Percentiles rank a stretch among this genome's conserved stretches.
phyloP scores from a whole-genome alignment of 1,140 invertebrate genomes.

The Caenorhabditis inopinata region DNA sequence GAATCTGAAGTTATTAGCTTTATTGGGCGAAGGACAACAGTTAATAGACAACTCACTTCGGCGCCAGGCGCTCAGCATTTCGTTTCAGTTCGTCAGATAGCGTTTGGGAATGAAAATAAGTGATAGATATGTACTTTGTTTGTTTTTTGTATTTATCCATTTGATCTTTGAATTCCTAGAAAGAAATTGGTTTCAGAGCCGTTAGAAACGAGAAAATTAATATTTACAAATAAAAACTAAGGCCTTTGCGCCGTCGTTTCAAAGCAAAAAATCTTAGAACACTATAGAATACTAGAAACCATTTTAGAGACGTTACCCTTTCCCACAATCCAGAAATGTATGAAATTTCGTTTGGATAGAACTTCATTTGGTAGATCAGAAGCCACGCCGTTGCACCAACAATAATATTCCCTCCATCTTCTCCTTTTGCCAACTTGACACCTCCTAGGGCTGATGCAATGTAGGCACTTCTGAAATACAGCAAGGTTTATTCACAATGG shows the following conservation, averaged over 20 bases:
- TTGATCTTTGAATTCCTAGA: constrained; percentile 59
- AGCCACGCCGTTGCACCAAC: constrained; percentile 62
- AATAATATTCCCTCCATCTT: constrained; percentile 57
- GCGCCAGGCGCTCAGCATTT: constrained; percentile 61
- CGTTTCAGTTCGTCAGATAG: constrained; percentile 62
- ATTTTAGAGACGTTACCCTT: constrained; percentile 36
- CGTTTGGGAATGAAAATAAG: constrained; percentile 60
- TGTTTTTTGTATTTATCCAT: constrained; percentile 55
- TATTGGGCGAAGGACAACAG: no score
- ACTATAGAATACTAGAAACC: constrained; percentile 44
- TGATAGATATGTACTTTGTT: constrained; percentile 58
- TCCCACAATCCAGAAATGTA: constrained; percentile 53
- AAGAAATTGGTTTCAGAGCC: no score
- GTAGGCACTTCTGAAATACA: constrained; percentile 55
- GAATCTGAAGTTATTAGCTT: no score
- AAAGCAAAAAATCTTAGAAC: constrained; percentile 32
- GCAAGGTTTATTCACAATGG: no score
- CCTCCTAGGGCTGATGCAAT: constrained; percentile 61
- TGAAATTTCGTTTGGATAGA: constrained; percentile 49
- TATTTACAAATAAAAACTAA: no score
- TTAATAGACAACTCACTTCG: constrained; percentile 45
- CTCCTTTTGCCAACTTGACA: constrained; percentile 55
- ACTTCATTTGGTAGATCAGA: constrained; percentile 65
- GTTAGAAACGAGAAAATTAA: no score
- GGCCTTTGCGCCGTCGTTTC: no score